phyloP scores from a whole-genome alignment of 2,113 vertebrate species.

The Mus spicilegus region DNA sequence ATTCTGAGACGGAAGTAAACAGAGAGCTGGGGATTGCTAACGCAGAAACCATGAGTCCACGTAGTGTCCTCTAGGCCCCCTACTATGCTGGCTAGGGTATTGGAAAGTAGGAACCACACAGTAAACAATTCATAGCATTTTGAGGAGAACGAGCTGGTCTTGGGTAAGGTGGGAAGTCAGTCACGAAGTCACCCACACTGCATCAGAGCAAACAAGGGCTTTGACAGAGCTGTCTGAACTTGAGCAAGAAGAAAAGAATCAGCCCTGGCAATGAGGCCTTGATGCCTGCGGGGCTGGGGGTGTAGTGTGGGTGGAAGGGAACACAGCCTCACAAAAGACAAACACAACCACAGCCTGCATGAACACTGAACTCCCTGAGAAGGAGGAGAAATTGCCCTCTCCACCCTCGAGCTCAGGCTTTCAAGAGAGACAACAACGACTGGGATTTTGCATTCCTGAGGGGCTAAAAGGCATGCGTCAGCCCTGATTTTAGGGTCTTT shows the following conservation, averaged over 20 bases:
- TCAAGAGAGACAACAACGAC: not conserved
- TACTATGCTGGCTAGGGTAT: not conserved
- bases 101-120: not conserved
- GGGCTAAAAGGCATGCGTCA: not conserved
- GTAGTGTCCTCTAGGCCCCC: not conserved
- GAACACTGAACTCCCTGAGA: not conserved
- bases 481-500: not conserved
- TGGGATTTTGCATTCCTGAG: not conserved
- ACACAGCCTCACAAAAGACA: slow-evolving; percentile 33
- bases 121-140: not conserved
- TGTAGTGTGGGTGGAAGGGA: slow-evolving; percentile 1
- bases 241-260: slow-evolving; percentile 70
- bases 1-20: not conserved
- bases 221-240: slow-evolving; percentile 63
- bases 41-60: not conserved
- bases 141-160: slow-evolving; percentile 37
- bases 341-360: not conserved
- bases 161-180: slow-evolving; percentile 53
- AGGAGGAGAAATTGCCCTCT: not conserved
- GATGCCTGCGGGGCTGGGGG: slow-evolving; percentile 37
- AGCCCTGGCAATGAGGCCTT: slow-evolving; percentile 24
- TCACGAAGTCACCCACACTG: slow-evolving; percentile 74
- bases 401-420: not conserved
- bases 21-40: not conserved
- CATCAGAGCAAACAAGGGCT: slow-evolving; percentile 46